Evolutionary conservation across 2,113 vertebrate species (phyloP).

Genomic region (Phaetusa simplex): DNA sequence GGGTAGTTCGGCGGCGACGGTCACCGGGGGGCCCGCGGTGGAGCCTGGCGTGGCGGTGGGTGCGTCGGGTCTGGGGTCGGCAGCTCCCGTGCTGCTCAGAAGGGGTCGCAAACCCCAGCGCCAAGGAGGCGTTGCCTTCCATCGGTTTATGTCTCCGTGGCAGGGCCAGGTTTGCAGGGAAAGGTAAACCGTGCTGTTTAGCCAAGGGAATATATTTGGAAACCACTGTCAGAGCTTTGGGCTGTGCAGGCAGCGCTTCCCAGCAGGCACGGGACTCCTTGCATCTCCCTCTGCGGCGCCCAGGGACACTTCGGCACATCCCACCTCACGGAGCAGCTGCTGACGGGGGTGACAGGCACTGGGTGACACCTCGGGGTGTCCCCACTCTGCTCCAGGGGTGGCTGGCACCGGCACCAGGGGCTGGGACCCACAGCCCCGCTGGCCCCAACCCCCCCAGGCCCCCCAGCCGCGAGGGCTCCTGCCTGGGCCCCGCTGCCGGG

Average conservation of each 20-base stretch:
- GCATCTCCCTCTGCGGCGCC: rapidly evolving
- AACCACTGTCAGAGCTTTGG: rapidly evolving
- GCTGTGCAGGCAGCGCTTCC: rapidly evolving
- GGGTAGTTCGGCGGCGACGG: not conserved
- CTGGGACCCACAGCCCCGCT: too few species aligned
- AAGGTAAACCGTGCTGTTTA: not conserved
- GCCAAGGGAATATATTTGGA: rapidly evolving
- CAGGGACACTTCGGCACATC: rapidly evolving
- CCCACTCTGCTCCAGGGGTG: not conserved
- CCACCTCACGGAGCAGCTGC: rapidly evolving
- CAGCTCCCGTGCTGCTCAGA: not conserved
- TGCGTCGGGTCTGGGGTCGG: not conserved
- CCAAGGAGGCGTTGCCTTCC: rapidly evolving
- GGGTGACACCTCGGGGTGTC: not conserved
- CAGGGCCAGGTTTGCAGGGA: not conserved
- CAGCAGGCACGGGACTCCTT: rapidly evolving
- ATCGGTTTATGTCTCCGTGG: rapidly evolving
- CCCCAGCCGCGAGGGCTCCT: not conserved
- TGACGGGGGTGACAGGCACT: rapidly evolving
- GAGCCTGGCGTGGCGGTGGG: not conserved
- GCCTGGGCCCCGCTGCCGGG: rapidly evolving
- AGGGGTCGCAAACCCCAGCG: rapidly evolving
- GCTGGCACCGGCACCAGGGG: not conserved
- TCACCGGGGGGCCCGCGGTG: rapidly evolving
- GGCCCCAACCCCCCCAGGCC: too few species aligned